These are phyloP conservation scores for Trichonephila clavipes DNA, from an alignment of 1,140 invertebrate genomes.

Conservation along the genomic window DNA sequence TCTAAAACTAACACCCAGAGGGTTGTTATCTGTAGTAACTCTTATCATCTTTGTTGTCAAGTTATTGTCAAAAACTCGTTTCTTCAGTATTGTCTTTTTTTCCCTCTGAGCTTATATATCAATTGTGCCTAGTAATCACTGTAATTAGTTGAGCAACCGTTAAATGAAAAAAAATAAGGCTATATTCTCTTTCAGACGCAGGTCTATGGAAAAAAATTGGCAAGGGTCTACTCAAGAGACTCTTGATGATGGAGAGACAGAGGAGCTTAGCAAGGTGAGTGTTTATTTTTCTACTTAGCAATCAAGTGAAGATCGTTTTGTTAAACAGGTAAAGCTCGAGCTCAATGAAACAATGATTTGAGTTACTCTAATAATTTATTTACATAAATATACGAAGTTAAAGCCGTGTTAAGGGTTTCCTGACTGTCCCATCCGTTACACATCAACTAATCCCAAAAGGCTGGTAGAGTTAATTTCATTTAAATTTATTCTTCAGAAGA, in stretches of 20 bases:
- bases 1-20: neutral
- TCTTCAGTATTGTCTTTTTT: conserved; percentile 1
- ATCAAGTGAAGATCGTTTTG: too few relatives aligned
- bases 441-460: too few relatives aligned
- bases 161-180: neutral
- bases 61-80: neutral
- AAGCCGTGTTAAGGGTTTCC: too few relatives aligned
- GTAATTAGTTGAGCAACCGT: neutral
- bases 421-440: too few relatives aligned
- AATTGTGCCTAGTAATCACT: neutral
- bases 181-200: conserved; percentile 51
- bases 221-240: conserved; percentile 29
- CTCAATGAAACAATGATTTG: too few relatives aligned
- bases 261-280: conserved; percentile 39
- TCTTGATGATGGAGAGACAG: conserved; percentile 9
- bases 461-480: too few relatives aligned
- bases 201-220: conserved; percentile 67
- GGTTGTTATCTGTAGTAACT: neutral
- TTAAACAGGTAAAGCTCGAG: too few relatives aligned
- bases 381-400: too few relatives aligned
- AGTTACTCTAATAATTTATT: too few relatives aligned
- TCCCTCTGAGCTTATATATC: neutral
- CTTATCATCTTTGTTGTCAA: neutral
- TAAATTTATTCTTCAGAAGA: too few relatives aligned
- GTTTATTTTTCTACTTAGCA: neutral